Evolutionary conservation across 2,888 invertebrate genomes (phyloP).

Genomic region (Oxytorus armatus): DNA sequence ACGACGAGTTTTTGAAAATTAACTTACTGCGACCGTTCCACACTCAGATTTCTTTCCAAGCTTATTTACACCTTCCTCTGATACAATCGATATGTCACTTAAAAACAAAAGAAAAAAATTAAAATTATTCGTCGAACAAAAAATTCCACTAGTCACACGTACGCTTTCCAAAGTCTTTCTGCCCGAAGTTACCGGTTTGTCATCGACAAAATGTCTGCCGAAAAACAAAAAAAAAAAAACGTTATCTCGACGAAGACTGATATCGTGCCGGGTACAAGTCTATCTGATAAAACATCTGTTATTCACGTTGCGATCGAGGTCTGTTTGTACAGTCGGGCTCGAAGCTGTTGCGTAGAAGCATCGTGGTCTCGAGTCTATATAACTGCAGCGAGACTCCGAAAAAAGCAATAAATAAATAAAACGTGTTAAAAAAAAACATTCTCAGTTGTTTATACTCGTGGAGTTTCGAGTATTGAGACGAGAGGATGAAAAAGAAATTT

Average conservation of each 20-base stretch:
- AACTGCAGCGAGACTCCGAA: neutral
- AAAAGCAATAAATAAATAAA: constrained; percentile 14
- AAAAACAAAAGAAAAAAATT: constrained; percentile 8
- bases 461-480: constrained; percentile 5
- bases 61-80: neutral
- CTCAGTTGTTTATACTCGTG: no score
- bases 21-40: constrained; percentile 34
- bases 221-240: no score
- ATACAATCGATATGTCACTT: no score
- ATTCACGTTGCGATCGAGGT: constrained; percentile 60
- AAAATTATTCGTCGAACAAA: neutral
- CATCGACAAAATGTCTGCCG: constrained; percentile 55
- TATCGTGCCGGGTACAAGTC: constrained; percentile 49
- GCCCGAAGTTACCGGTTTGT: constrained; percentile 28
- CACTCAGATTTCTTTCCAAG: neutral
- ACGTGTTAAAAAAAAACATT: no score
- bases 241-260: constrained; percentile 68
- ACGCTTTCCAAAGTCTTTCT: constrained; percentile 19
- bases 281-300: constrained; percentile 67
- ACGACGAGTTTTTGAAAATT: neutral
- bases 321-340: constrained; percentile 56
- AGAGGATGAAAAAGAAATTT: constrained; percentile 34
- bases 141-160: constrained; percentile 22
- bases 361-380: neutral
- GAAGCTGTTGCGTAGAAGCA: constrained; percentile 11